A percentile compares a stretch with the other conserved stretches of the same genome.
phyloP scores from a whole-genome alignment of 2,888 invertebrate species.

The Perithous albicinctus region DNA sequence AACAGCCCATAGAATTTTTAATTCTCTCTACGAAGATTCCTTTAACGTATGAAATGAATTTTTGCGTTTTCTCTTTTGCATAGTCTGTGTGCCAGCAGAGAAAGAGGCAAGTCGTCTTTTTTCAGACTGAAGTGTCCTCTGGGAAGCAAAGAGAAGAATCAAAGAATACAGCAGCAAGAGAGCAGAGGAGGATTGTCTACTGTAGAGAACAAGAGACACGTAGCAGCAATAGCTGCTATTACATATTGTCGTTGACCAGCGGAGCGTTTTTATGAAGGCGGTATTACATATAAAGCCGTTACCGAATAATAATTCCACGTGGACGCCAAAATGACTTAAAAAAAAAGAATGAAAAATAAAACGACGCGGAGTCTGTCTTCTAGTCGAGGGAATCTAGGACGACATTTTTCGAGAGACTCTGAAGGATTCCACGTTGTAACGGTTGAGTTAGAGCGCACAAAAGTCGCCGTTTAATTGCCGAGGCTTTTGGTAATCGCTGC shows the following conservation, averaged over 20 bases:
- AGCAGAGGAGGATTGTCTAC: background rate
- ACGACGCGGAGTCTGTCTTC: background rate
- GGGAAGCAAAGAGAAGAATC: constrained; percentile 15
- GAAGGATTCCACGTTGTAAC: constrained; percentile 9
- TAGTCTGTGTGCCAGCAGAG: background rate
- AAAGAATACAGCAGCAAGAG: constrained; percentile 11
- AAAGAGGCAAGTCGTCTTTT: constrained; percentile 22
- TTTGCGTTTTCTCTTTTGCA: constrained; percentile 33
- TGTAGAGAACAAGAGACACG: constrained; percentile 19
- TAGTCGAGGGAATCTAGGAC: background rate
- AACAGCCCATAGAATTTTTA: constrained; percentile 14
- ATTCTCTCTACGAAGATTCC: constrained; percentile 30
- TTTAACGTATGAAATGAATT: constrained; percentile 48
- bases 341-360: no score
- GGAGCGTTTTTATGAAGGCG: constrained; percentile 17
- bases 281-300: constrained; percentile 12
- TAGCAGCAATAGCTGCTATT: constrained; percentile 2
- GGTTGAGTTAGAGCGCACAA: background rate
- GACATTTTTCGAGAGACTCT: constrained; percentile 16
- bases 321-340: constrained; percentile 18
- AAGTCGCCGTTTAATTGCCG: constrained; percentile 48
- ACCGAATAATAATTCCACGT: constrained; percentile 12
- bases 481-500: constrained; percentile 50
- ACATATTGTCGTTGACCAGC: constrained; percentile 35
- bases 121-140: background rate